Conservation (phyloP, 2,113 vertebrate species). For the Channa maculata region DNA sequence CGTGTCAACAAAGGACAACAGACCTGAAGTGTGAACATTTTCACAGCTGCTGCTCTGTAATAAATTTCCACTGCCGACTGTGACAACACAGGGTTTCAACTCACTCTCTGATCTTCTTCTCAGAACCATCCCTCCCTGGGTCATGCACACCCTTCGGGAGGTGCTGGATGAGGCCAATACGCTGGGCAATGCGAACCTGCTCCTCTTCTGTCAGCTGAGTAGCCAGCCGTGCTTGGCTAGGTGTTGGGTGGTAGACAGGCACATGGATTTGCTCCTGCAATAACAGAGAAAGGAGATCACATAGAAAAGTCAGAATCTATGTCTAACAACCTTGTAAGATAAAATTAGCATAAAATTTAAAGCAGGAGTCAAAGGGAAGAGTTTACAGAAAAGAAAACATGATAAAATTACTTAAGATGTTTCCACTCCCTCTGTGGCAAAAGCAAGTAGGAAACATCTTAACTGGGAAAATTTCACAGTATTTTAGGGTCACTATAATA, state of each 20-base stretch:
- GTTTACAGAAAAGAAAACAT: background rate
- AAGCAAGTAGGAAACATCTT: too few relatives aligned
- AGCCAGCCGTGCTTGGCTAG: conserved; percentile 95
- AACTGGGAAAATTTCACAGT: too few relatives aligned
- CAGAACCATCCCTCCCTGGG: conserved; percentile 92
- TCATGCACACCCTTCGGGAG: conserved; percentile 98
- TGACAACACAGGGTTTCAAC: conserved; percentile 50
- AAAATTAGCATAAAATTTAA: background rate
- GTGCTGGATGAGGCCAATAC: conserved; percentile 98
- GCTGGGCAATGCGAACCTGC: conserved; percentile 96
- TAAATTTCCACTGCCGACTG: background rate
- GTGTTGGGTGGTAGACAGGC: conserved; percentile 87
- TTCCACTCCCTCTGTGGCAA: too few relatives aligned
- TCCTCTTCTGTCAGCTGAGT: conserved; percentile 99
- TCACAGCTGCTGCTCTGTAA: background rate
- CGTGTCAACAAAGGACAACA: background rate
- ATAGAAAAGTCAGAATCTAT: background rate
- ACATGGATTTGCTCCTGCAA: conserved; percentile 94
- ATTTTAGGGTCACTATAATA: too few relatives aligned
- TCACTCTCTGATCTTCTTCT: conserved; percentile 99
- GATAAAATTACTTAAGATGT: background rate
- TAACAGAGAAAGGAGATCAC: background rate
- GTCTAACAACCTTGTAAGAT: background rate
- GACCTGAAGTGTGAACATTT: background rate
- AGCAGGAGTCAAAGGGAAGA: background rate